These are phyloP conservation scores for Epistrophella euchroma DNA, from an alignment of 2,888 invertebrate genomes.

Conservation along the genomic window DNA sequence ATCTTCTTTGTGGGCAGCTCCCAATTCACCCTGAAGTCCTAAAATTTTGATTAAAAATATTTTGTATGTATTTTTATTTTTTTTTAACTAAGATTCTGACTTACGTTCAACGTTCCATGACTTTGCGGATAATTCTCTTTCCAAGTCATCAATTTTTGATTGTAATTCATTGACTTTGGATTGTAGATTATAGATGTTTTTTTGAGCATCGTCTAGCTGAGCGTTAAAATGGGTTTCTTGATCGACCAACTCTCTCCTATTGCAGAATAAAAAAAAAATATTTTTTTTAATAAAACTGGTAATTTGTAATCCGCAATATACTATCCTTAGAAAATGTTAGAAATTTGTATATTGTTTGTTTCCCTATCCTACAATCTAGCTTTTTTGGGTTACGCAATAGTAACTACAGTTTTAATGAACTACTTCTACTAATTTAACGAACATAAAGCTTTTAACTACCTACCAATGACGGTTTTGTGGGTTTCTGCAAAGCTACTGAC, in stretches of 20 bases:
- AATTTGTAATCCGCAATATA: no score
- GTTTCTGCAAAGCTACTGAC: no score
- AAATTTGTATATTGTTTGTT: no score
- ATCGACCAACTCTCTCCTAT: constrained; percentile 82
- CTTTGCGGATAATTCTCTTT: constrained; percentile 82
- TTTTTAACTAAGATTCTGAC: constrained; percentile 45
- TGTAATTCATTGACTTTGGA: constrained; percentile 81
- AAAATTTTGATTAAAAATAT: not conserved
- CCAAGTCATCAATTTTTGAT: constrained; percentile 81
- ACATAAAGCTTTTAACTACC: no score
- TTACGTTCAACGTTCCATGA: constrained; percentile 84
- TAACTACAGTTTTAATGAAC: no score
- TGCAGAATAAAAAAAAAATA: constrained; percentile 61
- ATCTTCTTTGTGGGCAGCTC: constrained; percentile 83
- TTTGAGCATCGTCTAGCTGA: constrained; percentile 83
- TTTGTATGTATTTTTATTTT: not conserved
- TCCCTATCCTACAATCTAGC: no score
- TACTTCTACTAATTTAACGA: no score
- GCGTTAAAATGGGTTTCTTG: constrained; percentile 81
- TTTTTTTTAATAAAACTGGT: not conserved
- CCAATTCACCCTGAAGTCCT: constrained; percentile 83
- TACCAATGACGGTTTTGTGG: no score
- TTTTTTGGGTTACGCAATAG: no score
- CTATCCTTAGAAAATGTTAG: no score
- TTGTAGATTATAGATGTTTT: constrained; percentile 81